Base-by-base conservation (phyloP, 2,888 invertebrate genomes). In the Antheraea assamensis region DNA sequence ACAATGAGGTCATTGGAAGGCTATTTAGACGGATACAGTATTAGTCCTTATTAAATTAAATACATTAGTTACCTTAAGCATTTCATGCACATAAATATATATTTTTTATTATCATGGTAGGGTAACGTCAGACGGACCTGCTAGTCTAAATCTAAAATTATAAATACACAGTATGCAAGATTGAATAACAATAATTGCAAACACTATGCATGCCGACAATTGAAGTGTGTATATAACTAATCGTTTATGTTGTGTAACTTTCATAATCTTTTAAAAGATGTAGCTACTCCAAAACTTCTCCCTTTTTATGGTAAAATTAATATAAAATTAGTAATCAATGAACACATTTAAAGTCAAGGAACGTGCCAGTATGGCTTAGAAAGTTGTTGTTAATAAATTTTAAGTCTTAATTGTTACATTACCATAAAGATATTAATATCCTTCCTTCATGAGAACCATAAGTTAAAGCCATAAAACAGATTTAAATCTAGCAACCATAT, bases 301-400 rank as follows among this genome's bases (percentile, higher is more conserved):
- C 13, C 7, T 8, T 58, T 58, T n/a, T 58, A 58, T 24, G 21
- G 10, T 58, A n/a, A 10, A 24, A 58, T 24, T 52, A 52, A 24
- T n/a, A 55, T 15, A 15, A 27, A 8, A 58, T 24, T 58, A 58
- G 7, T 24, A 24, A n/a, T 58, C 15, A 58, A 58, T 10, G 55
- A 58, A 8, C 58, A 5, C 24, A 58, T 24, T 42, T 58, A n/a
- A 24, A 58, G 24, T 58, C 8, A 24, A 58, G 24, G 24, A 52
- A 58, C 10, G 58, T 24, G 24, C 58, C 58, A 24, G 58, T 58
- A 24, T 58, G 13, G n/a, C 58, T 17, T 64, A 64, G 30, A 64
- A 64, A 64, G 61, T 64, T 27, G 58, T 58, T 58, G 13, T 17
- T 64, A 64, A 64, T 64, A 64, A 64, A 30, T 64, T 64, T 64